These are phyloP conservation scores for Sclerurus mexicanus DNA, from an alignment of 2,113 vertebrate species.

Conservation along the genomic window DNA sequence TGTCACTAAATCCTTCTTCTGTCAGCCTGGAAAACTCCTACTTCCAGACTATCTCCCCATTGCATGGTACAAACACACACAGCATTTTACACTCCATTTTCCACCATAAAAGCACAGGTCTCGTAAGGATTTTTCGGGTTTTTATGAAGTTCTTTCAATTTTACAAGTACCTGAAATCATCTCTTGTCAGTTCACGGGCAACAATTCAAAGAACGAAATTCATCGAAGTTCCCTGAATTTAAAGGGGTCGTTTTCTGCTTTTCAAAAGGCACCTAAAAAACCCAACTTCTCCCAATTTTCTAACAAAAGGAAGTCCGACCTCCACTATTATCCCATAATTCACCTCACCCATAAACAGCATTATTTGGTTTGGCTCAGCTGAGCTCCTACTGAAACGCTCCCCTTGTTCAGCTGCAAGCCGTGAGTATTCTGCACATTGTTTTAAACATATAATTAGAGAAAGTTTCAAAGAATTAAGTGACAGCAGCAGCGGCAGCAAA, in stretches of 20 bases:
- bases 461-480: background rate
- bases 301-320: background rate
- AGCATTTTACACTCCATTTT: background rate
- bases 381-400: background rate
- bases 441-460: background rate
- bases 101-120: background rate
- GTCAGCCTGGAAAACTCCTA: background rate
- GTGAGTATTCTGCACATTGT: background rate
- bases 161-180: background rate
- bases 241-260: background rate
- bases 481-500: background rate
- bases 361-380: background rate
- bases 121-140: background rate
- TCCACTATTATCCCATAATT: background rate
- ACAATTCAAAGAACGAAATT: background rate
- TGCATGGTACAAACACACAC: background rate
- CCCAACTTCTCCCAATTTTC: background rate
- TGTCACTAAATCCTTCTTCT: background rate
- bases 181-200: background rate
- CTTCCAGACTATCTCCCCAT: background rate
- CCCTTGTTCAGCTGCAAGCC: background rate
- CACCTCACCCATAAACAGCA: background rate
- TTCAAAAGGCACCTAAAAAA: background rate
- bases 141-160: background rate
- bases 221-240: background rate